phyloP scores from a whole-genome alignment of 2,888 invertebrate species.

The Phyto melanocephala region DNA sequence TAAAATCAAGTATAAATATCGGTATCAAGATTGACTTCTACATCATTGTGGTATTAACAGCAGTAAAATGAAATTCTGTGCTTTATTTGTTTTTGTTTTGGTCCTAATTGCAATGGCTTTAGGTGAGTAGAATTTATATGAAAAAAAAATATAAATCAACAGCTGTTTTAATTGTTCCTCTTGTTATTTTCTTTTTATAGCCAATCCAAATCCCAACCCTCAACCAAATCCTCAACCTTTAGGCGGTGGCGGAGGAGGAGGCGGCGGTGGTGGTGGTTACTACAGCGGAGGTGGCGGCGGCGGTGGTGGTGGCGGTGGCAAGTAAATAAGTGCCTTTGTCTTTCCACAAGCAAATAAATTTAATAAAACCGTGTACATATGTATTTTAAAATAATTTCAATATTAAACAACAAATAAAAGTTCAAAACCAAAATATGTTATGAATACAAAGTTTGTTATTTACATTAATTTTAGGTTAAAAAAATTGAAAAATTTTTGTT shows the following conservation, averaged over 20 bases:
- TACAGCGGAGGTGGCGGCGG: constrained; percentile 49
- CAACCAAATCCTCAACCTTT: constrained; percentile 51
- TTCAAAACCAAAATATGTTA: too few relatives aligned
- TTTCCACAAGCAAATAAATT: too few relatives aligned
- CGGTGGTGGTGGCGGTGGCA: constrained; percentile 56
- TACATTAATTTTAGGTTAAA: too few relatives aligned
- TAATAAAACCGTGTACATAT: too few relatives aligned
- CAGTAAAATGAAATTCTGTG: constrained; percentile 47
- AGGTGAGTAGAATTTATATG: constrained; percentile 16
- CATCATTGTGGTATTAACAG: not conserved
- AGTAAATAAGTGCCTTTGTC: not conserved
- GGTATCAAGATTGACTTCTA: not conserved
- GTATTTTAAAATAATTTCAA: too few relatives aligned
- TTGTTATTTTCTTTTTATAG: not conserved
- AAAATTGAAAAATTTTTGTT: too few relatives aligned
- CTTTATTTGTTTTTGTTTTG: constrained; percentile 39
- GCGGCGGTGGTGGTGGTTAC: constrained; percentile 45
- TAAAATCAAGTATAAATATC: not conserved
- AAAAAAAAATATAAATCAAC: not conserved
- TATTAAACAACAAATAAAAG: too few relatives aligned
- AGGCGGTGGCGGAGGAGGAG: constrained; percentile 57
- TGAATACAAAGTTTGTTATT: too few relatives aligned
- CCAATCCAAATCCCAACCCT: constrained; percentile 37
- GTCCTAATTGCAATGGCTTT: constrained; percentile 42
- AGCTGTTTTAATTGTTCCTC: not conserved